Evolutionary conservation across 2,888 invertebrate species (phyloP).

Genomic region (Seira ritae): DNA sequence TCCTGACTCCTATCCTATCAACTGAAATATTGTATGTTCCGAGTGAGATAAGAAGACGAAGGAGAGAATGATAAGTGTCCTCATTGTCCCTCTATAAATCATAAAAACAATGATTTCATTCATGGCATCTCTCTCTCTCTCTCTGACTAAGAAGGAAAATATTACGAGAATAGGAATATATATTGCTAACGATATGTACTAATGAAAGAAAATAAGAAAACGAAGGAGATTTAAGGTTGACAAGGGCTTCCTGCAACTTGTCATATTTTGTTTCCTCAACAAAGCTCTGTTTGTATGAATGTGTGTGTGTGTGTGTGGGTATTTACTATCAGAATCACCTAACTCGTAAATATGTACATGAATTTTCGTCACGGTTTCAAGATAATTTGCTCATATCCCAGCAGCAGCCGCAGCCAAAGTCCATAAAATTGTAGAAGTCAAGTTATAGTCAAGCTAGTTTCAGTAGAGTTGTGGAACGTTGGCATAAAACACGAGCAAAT

Average conservation of each 20-base stretch:
- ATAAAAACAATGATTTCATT: slow-evolving; percentile 7
- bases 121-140: too few relatives aligned
- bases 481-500: slow-evolving; percentile 23
- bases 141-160: not conserved
- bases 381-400: slow-evolving; percentile 50
- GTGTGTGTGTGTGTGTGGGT: not conserved
- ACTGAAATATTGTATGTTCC: not conserved
- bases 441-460: too few relatives aligned
- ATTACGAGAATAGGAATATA: not conserved
- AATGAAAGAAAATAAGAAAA: slow-evolving; percentile 55
- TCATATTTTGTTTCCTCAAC: slow-evolving; percentile 56
- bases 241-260: slow-evolving; percentile 67
- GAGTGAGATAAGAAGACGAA: too few relatives aligned
- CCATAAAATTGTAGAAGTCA: slow-evolving; percentile 46
- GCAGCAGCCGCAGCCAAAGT: slow-evolving; percentile 10
- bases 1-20: not conserved
- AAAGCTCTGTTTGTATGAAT: not conserved
- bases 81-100: slow-evolving; percentile 8
- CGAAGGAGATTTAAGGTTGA: slow-evolving; percentile 63
- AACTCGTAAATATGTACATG: slow-evolving; percentile 18
- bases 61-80: not conserved
- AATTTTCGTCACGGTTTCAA: slow-evolving; percentile 37
- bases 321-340: not conserved
- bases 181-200: too few relatives aligned
- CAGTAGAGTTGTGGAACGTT: slow-evolving; percentile 39